Base-by-base conservation (phyloP, 2,888 invertebrate species). In the Mythimna albipuncta region DNA sequence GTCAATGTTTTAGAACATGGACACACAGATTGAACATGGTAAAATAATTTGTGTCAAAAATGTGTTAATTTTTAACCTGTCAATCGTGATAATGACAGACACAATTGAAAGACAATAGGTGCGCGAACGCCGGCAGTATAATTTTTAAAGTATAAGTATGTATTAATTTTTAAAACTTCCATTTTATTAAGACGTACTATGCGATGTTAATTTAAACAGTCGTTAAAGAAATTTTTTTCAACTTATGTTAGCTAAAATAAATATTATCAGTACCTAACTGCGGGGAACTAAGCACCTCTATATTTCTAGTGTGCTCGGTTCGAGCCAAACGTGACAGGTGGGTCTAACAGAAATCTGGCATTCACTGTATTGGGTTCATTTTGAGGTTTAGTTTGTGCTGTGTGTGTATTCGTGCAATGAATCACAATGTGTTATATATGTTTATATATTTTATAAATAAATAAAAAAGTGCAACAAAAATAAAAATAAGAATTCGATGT, bases 281-380 rank as follows among this genome's bases (percentile, higher is more conserved):
- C n/a, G 62, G 7, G 26, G 58, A 58, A 47, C 44, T 54, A 69
- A 57, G 64, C 57, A 54, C 63, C 64, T 50, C 41, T 10, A 66
- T 82, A 66, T 35, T 77, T 66, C 54, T 26, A 64, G 54, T 69
- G 50, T n/a, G 26, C 35, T 54, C 16, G 38, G 26, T 50, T 71
- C 64, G 44, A 82, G 72, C 71, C 66, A 77, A 82, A 79, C 54
- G 54, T 79, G 83, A 65, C 79, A 71, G 72, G 83, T 82, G 79
- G 64, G 64, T 71, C 47, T 62, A 82, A 68, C 54, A 19, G n/a
- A 19, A 58, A 62, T 35, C 55, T 77, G 62, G 11, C 44, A 54
- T 78, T 71, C 62, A 65, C 62, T 38, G 55, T 59, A 44, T 66
- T 79, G 55, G 47, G 35, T 32, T 65, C 68, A 44, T 57, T 66